Base-by-base conservation (phyloP, 1,140 invertebrate genomes). In the Drosophila erecta region DNA sequence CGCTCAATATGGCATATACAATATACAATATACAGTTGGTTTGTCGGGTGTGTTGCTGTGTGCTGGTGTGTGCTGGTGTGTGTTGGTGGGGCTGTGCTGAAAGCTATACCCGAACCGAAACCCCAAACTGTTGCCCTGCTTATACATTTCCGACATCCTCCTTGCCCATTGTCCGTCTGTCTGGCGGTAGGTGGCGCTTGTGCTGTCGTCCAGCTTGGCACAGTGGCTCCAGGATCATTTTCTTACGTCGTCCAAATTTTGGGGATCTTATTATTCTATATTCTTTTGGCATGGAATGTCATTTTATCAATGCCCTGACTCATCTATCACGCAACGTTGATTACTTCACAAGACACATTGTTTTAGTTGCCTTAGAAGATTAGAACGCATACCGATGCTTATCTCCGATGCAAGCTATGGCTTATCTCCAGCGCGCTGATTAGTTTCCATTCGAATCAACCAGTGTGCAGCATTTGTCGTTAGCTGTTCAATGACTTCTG, bases 401-500 rank as follows among this genome's bases (percentile, higher is more conserved):
- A 57, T 27, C 15, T 20, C 30, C 10, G n/a, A 22, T 11, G 8
- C 24, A 15, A 53, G 8, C 27, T 12, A 41, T 61, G 0, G 2
- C 33, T 30, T 64, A 64, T 49, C 54, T 33, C 0, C 11, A 11
- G 24, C 8, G 11, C 22, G 4, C 4, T 46, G 41, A 64, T 49
- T 35, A 24, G 41, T 40, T 47, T 44, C 33, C 24, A 22, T 20
- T 15, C 20, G 17, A 38, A 35, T 7, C 59, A 33, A 49, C 72
- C 72, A 75, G 43, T 65, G 72, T 75, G 46, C 46, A 10, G 60
- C 71, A 55, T 75, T 57, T 75, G 79, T 81, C 62, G 81, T 76
- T 70, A 84, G 79, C 87, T 90, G 89, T 90, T 90, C 80, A 90
- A 89, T 83, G 89, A 89, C 89, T 89, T 90, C 64, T 76, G 59